Base-by-base conservation (phyloP, 2,888 invertebrate genomes). In the Epirrhoe tristata region DNA sequence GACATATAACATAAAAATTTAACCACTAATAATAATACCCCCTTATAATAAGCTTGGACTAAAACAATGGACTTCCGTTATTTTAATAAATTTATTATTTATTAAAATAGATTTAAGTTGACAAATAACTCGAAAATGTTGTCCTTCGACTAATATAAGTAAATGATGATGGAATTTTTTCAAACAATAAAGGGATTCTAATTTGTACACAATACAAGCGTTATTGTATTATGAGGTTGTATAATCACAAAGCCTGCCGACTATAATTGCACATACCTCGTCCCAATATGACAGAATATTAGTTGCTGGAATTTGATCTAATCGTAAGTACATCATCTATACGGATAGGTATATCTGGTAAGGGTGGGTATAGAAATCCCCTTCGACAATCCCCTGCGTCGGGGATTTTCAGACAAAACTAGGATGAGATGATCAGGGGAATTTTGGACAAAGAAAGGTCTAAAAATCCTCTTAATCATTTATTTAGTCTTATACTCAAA, bases 211-310 rank as follows among this genome's bases (percentile, higher is more conserved):
- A 63, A 63, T 63, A 63, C 58, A 1, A 14, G 39, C 24, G 39
- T 24, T 8, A 39, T 24, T 14, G 12, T 34, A 36, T 31, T 16
- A 58, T 31, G 14, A 36, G 54, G 5, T 51, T 51, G n/a, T 51
- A 7, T 58, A 53, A 54, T 59, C 58, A 67, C 62, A 58, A 57
- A 53, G 58, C 56, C 51, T 14, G 32, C 16, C 34, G 58, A 56
- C 56, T 52, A 59, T 63, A 63, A 58, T 63, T 63, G 17, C 52
- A 14, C 55, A 63, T 67, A 67, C 51, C 56, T 48, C 36, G 39
- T 17, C 39, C 31, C 36, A 53, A 58, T 58, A 60, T 52, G 32
- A 50, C 36, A 34, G 39, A 51, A 46, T 64, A 64, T 65, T 65
- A 59, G 46, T 39, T 14, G 46, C 36, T 46, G 53, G 52, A 46